Percentiles rank a stretch among this genome's conserved stretches.
Evolutionary conservation across 2,797 vertebrate genomes (phyloP).

Genomic region (Mus caroli): DNA sequence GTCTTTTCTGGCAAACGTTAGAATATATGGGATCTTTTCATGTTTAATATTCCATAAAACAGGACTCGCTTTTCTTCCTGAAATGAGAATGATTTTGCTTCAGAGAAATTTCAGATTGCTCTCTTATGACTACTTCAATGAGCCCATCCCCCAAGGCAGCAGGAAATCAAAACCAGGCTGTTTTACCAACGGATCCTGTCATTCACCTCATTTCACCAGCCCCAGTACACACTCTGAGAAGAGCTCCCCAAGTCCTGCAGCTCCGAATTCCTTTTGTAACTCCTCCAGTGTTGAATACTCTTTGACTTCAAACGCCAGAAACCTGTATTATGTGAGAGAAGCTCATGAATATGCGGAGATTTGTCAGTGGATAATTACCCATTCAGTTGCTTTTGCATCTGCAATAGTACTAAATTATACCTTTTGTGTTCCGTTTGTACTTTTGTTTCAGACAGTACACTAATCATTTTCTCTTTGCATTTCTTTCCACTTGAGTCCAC

Average conservation of each 20-base stretch:
- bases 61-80: constrained; percentile 65
- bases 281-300: constrained; percentile 89
- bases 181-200: constrained; percentile 65
- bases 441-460: constrained; percentile 90
- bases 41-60: constrained; percentile 62
- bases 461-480: constrained; percentile 95
- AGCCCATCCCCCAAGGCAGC: constrained; percentile 53
- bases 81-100: constrained; percentile 61
- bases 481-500: constrained; percentile 94
- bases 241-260: constrained; percentile 87
- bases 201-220: constrained; percentile 84
- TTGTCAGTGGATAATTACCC: constrained; percentile 87
- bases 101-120: constrained; percentile 73
- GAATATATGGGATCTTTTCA: background rate
- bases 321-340: constrained; percentile 88
- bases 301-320: constrained; percentile 92
- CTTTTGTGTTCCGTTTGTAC: constrained; percentile 88
- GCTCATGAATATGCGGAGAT: constrained; percentile 85
- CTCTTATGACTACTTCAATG: constrained; percentile 42
- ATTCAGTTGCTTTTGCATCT: constrained; percentile 87
- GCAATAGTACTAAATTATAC: constrained; percentile 88
- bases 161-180: background rate
- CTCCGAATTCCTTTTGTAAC: constrained; percentile 91
- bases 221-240: constrained; percentile 89
- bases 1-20: constrained; percentile 62